A percentile compares a stretch with the other conserved stretches of the same genome.
Conservation (phyloP, 2,797 vertebrate species). For the Bryconaethiops microstoma region DNA sequence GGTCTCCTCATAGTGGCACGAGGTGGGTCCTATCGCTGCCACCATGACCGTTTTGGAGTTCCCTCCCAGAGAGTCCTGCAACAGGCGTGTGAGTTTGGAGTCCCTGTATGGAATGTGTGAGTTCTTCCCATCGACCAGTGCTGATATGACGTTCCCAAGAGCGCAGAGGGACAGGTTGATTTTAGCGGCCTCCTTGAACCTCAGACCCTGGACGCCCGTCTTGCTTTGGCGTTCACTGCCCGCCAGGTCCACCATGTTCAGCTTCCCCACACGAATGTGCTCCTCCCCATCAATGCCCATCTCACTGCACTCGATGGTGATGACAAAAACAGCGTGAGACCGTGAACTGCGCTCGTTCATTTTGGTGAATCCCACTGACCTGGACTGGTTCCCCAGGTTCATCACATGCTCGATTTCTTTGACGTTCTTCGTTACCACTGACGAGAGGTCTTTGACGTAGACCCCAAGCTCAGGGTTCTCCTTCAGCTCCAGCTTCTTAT, state of each 20-base stretch:
- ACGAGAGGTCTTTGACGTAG: conserved; percentile 92
- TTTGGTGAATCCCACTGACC: conserved; percentile 92
- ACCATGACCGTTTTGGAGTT: conserved; percentile 97
- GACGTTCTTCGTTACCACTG: conserved; percentile 93
- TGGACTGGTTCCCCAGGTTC: conserved; percentile 91
- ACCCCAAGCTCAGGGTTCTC: conserved; percentile 89
- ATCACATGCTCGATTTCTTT: conserved; percentile 95
- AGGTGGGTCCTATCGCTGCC: conserved; percentile 90
- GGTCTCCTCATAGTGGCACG: conserved; percentile 89
- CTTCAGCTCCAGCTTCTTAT: conserved; percentile 91
- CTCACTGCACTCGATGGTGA: conserved; percentile 94
- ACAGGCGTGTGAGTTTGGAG: conserved; percentile 94
- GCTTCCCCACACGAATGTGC: conserved; percentile 95
- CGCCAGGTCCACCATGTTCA: conserved; percentile 96
- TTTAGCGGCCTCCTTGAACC: conserved; percentile 94
- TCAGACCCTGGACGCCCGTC: conserved; percentile 82
- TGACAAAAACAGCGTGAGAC: conserved; percentile 92
- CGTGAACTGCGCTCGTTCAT: conserved; percentile 96
- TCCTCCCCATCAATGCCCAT: conserved; percentile 87
- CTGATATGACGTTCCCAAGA: conserved; percentile 94
- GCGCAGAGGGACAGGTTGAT: conserved; percentile 97
- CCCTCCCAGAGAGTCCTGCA: conserved; percentile 95
- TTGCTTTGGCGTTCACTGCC: conserved; percentile 95
- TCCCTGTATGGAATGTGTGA: conserved; percentile 94
- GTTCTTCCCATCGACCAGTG: conserved; percentile 89